These are phyloP conservation scores for Sorex fumeus DNA, from an alignment of 2,113 vertebrate genomes.

Conservation along the genomic window DNA sequence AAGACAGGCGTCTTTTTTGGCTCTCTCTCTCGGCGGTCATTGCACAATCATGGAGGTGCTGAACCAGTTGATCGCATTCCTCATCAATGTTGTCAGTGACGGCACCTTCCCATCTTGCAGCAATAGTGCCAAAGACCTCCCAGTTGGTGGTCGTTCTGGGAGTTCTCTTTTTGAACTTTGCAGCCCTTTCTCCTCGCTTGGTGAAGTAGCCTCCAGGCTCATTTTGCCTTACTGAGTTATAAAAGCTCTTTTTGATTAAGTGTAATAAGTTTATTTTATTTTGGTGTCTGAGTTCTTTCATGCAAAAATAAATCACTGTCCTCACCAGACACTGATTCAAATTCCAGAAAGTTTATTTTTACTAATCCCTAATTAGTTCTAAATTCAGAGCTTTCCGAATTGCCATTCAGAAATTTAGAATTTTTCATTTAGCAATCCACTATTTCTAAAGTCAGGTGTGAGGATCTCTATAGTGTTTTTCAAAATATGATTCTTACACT, in stretches of 20 bases:
- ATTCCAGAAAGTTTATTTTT: neutral
- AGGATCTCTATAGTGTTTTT: neutral
- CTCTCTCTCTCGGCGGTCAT: too few species aligned
- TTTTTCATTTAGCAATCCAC: neutral
- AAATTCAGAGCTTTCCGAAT: neutral
- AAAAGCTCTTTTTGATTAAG: slow-evolving; percentile 22
- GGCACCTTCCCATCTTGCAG: too few species aligned
- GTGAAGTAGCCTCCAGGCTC: too few species aligned
- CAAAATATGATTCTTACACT: neutral
- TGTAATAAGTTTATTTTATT: slow-evolving; percentile 22
- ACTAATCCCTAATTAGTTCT: neutral
- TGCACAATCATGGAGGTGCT: too few species aligned
- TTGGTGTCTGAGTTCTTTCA: neutral
- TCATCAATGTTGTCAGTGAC: too few species aligned
- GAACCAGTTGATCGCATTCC: too few species aligned
- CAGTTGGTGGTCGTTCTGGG: too few species aligned
- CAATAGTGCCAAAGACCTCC: too few species aligned
- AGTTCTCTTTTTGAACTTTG: too few species aligned
- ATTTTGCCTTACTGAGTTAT: slow-evolving; percentile 14
- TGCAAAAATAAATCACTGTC: neutral
- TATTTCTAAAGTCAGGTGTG: neutral
- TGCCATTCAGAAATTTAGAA: neutral
- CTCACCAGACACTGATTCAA: neutral
- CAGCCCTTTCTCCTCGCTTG: too few species aligned
- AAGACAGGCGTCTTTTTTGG: too few species aligned